These are phyloP conservation scores for Lepidonotus clava DNA, from an alignment of 2,888 invertebrate species.

Conservation along the genomic window DNA sequence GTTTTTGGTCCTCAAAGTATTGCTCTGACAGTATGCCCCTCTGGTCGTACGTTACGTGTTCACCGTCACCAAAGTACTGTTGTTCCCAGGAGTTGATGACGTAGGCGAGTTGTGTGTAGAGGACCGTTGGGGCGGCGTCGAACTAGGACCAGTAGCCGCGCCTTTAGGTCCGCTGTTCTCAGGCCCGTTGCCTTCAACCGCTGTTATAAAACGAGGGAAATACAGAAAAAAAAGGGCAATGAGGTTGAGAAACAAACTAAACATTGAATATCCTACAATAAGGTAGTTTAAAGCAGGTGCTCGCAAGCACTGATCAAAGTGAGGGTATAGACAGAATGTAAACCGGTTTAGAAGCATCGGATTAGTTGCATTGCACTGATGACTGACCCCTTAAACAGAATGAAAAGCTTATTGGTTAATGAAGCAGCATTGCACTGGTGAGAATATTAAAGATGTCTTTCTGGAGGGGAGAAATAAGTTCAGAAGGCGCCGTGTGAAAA, in stretches of 20 bases:
- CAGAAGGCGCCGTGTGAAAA: too few species aligned
- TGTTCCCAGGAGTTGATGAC: slow-evolving; percentile 57
- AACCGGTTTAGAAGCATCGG: too few species aligned
- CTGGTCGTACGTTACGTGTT: slow-evolving; percentile 60
- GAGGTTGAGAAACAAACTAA: too few species aligned
- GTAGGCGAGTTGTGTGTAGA: slow-evolving; percentile 61
- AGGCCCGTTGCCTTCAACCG: slow-evolving; percentile 25
- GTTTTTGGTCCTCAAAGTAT: neutral
- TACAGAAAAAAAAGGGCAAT: neutral
- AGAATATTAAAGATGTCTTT: neutral
- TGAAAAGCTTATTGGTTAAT: neutral
- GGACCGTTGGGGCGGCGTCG: slow-evolving; percentile 47
- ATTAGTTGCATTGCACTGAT: too few species aligned
- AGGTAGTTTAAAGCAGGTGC: too few species aligned
- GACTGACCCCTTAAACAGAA: slow-evolving; percentile 9
- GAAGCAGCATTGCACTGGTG: neutral
- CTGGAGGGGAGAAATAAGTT: neutral
- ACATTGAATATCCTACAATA: too few species aligned
- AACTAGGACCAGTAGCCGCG: neutral
- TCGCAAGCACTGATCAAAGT: too few species aligned
- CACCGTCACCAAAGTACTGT: slow-evolving; percentile 61
- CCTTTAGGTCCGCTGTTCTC: slow-evolving; percentile 34
- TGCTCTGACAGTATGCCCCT: slow-evolving; percentile 4
- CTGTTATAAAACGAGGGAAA: too few species aligned
- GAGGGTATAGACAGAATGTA: too few species aligned